Percentiles rank a stretch among this genome's conserved stretches.
Evolutionary conservation across 2,888 invertebrate genomes (phyloP).

Genomic region (Polyploca ridens): DNA sequence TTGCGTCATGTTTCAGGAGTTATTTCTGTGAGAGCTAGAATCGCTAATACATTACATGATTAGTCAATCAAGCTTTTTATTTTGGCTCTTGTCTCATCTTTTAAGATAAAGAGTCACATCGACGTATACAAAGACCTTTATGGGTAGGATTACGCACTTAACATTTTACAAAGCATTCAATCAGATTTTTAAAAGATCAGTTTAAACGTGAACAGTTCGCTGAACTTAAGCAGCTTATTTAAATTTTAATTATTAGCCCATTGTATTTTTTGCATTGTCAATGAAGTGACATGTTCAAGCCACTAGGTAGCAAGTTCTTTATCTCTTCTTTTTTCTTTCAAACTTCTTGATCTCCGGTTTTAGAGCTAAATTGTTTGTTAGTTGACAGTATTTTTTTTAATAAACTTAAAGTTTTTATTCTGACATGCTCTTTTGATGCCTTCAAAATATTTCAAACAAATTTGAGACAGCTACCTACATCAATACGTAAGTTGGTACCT

Average conservation of each 20-base stretch:
- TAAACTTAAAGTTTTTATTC: background rate
- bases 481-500: background rate
- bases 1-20: slow-evolving; percentile 1
- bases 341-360: too few species aligned
- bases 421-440: too few species aligned
- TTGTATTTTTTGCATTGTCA: background rate
- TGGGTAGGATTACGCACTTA: background rate
- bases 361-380: background rate
- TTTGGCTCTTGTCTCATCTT: background rate
- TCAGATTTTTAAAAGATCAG: background rate
- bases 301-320: too few species aligned
- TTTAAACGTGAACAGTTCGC: background rate
- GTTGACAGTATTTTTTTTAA: background rate
- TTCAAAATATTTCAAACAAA: too few species aligned
- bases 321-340: too few species aligned
- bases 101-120: background rate
- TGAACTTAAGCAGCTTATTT: slow-evolving; percentile 12
- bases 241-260: slow-evolving; percentile 4
- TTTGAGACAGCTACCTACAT: too few species aligned
- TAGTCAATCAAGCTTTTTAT: background rate
- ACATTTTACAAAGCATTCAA: slow-evolving; percentile 5
- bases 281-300: background rate
- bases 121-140: background rate
- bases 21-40: background rate
- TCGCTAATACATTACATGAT: background rate